Conservation (phyloP, 2,888 invertebrate species). For the Apoderus coryli region DNA sequence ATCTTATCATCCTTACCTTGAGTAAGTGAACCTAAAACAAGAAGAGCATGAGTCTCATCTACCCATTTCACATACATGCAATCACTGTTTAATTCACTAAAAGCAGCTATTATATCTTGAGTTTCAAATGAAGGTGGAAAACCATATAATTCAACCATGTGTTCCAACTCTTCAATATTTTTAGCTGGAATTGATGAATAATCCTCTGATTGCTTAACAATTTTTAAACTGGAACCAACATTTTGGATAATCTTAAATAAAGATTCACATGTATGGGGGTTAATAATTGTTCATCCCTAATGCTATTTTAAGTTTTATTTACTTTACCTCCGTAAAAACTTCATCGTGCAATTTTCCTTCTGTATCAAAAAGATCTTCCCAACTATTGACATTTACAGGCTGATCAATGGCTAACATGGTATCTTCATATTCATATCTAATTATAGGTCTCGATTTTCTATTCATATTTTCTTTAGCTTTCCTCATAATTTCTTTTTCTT, state of each 20-base stretch:
- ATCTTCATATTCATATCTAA: slow-evolving; percentile 27
- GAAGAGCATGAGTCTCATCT: slow-evolving; percentile 31
- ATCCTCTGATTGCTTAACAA: slow-evolving; percentile 25
- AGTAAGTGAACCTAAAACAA: slow-evolving; percentile 28
- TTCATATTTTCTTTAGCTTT: slow-evolving; percentile 29
- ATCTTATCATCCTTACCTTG: slow-evolving; percentile 29
- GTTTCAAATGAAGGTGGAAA: slow-evolving; percentile 30
- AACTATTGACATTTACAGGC: slow-evolving; percentile 25
- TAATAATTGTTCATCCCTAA: slow-evolving; percentile 1
- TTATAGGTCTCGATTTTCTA: slow-evolving; percentile 27
- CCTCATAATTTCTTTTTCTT: slow-evolving; percentile 30
- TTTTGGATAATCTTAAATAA: slow-evolving; percentile 24
- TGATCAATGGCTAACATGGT: slow-evolving; percentile 23
- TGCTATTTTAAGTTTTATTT: neutral
- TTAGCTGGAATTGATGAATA: slow-evolving; percentile 24
- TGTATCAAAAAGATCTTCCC: slow-evolving; percentile 31
- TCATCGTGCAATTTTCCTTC: slow-evolving; percentile 26
- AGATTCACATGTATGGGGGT: slow-evolving; percentile 1
- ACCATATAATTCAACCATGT: slow-evolving; percentile 31
- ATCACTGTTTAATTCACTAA: slow-evolving; percentile 28
- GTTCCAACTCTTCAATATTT: slow-evolving; percentile 28
- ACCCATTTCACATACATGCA: slow-evolving; percentile 32
- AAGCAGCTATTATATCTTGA: slow-evolving; percentile 30
- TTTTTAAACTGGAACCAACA: slow-evolving; percentile 24
- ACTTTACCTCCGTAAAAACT: slow-evolving; percentile 21